These are phyloP conservation scores for Zoroaster sp. DNA, from an alignment of 53 echinoderm and acorn worm genomes.

Conservation along the genomic window DNA sequence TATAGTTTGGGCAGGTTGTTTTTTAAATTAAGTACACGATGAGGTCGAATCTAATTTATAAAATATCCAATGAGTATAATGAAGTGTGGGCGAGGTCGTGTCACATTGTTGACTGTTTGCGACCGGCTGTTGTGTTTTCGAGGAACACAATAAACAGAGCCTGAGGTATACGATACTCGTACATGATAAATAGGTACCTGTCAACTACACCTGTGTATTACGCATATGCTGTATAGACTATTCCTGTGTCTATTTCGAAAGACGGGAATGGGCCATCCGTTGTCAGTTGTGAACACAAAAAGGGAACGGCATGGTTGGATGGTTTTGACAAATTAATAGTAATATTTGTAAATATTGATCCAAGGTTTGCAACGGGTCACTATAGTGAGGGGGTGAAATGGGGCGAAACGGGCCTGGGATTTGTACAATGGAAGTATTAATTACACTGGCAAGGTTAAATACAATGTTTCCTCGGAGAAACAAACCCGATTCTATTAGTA, in stretches of 20 bases:
- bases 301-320: background rate
- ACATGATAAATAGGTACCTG: conserved; percentile 14
- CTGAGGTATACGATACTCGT: background rate
- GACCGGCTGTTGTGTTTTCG: background rate
- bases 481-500: too few species aligned
- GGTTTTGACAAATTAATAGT: conserved; percentile 30
- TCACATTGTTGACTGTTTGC: background rate
- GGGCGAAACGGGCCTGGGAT: background rate
- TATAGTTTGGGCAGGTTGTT: too few species aligned
- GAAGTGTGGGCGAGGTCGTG: background rate
- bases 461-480: too few species aligned
- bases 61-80: background rate
- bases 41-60: background rate
- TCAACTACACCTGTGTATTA: conserved; percentile 30
- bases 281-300: too few species aligned
- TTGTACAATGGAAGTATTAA: background rate
- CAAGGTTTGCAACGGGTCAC: background rate
- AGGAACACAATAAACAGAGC: background rate
- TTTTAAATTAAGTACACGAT: background rate
- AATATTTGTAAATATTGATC: conserved; percentile 31
- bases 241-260: too few species aligned
- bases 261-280: too few species aligned
- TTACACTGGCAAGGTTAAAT: background rate
- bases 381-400: background rate
- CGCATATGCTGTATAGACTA: too few species aligned